These are phyloP conservation scores for Halcyon malimbica DNA, from an alignment of 2,113 vertebrate genomes.

Conservation along the genomic window DNA sequence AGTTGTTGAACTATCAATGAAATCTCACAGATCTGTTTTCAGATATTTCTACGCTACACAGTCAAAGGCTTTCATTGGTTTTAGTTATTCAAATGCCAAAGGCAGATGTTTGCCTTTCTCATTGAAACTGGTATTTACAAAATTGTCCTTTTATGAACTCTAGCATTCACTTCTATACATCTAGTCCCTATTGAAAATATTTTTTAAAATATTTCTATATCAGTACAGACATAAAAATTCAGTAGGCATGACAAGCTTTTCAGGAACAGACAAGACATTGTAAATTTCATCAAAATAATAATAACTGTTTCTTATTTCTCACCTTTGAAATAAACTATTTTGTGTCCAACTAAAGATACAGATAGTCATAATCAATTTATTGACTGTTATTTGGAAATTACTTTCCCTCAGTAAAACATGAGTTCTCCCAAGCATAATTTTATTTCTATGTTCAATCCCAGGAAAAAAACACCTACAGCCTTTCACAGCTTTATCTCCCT, in stretches of 20 bases:
- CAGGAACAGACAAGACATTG: background rate
- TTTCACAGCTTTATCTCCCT: background rate
- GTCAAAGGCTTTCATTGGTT: background rate
- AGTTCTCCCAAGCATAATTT: background rate
- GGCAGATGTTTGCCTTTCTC: background rate
- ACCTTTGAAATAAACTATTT: background rate
- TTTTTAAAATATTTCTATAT: background rate
- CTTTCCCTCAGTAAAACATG: background rate
- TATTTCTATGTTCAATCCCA: background rate
- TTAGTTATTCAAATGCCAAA: background rate
- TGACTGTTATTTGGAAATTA: background rate
- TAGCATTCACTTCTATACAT: background rate
- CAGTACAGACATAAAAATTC: background rate
- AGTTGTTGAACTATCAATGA: background rate
- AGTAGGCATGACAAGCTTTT: background rate
- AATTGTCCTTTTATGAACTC: background rate
- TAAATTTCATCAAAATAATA: background rate
- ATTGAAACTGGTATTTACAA: background rate
- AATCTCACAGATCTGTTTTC: background rate
- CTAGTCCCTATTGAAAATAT: background rate
- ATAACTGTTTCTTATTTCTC: background rate
- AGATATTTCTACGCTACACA: background rate
- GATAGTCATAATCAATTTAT: background rate
- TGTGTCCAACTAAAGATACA: background rate
- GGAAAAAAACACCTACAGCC: background rate